These are phyloP conservation scores for Anthopleura sola DNA, from an alignment of 64 coral and sea anemone species.

Conservation along the genomic window DNA sequence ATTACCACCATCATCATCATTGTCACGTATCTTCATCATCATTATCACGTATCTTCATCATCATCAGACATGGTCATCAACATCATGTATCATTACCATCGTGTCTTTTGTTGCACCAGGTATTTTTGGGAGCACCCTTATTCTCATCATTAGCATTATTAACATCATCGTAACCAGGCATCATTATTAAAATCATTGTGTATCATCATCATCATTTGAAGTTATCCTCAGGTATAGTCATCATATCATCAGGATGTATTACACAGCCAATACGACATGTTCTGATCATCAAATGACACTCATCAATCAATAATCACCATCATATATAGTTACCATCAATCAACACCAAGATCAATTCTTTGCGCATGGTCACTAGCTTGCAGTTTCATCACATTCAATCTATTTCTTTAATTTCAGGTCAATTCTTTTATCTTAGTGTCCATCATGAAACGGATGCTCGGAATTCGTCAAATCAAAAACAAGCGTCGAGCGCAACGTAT, in stretches of 20 bases:
- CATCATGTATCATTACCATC: background rate
- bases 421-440: background rate
- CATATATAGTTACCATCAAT: too few relatives aligned
- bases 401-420: background rate
- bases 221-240: too few relatives aligned
- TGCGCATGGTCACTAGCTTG: too few relatives aligned
- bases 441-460: conserved; percentile 1
- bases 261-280: too few relatives aligned
- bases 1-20: background rate
- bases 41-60: background rate
- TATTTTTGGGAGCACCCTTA: background rate
- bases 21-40: background rate
- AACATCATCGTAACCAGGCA: background rate
- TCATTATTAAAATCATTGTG: too few relatives aligned
- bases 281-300: too few relatives aligned
- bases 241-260: too few relatives aligned
- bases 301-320: background rate
- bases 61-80: background rate
- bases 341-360: too few relatives aligned
- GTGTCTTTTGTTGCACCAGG: background rate
- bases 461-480: conserved; percentile 3
- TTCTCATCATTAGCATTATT: background rate
- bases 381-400: too few relatives aligned
- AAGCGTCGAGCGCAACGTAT: background rate
- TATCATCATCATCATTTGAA: too few relatives aligned